phyloP scores from a whole-genome alignment of 2,113 vertebrate species.

The Ochotona princeps region DNA sequence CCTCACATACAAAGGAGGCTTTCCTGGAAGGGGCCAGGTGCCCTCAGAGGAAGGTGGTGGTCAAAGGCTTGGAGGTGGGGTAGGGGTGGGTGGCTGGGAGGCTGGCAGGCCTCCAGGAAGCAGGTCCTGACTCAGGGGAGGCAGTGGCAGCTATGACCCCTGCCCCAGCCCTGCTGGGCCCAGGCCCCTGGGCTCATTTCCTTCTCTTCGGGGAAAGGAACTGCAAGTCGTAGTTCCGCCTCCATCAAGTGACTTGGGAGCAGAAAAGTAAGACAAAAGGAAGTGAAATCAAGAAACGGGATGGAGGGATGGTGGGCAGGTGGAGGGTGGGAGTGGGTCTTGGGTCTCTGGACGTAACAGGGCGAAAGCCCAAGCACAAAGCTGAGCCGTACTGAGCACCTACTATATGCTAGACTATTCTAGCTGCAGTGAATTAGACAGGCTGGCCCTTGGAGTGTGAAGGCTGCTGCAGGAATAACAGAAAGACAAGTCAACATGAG shows the following conservation, averaged over 20 bases:
- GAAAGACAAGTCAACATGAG: background rate
- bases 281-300: conserved; percentile 45
- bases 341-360: background rate
- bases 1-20: background rate
- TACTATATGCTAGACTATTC: background rate
- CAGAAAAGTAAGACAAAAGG: background rate
- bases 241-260: conserved; percentile 31
- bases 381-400: fast-evolving
- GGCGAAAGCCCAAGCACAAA: no score
- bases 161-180: background rate
- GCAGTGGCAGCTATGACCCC: background rate
- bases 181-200: conserved; percentile 39
- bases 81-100: no score
- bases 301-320: background rate
- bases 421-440: fast-evolving
- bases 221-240: conserved; percentile 27
- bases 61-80: background rate
- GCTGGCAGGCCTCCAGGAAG: background rate
- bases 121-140: background rate
- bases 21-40: no score
- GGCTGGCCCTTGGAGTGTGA: fast-evolving
- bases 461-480: fast-evolving
- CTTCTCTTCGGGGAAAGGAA: conserved; percentile 51
- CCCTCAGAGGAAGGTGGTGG: background rate
- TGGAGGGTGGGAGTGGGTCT: background rate